Percentiles rank a stretch among this genome's conserved stretches.
Evolutionary conservation across 2,113 vertebrate genomes (phyloP).

Genomic region (Myotis brandtii): DNA sequence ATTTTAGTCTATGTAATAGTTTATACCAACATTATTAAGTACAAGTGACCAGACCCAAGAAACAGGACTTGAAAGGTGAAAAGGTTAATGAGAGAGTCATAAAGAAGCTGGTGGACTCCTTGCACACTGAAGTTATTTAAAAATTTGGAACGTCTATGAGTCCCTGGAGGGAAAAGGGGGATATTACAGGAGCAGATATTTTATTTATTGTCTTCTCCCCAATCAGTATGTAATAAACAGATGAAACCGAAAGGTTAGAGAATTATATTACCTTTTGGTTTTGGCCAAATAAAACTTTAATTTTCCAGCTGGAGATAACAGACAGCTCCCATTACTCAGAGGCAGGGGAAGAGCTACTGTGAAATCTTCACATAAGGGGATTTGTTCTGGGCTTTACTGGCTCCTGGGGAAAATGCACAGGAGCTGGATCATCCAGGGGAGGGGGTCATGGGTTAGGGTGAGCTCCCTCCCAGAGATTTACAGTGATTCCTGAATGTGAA

Average conservation of each 20-base stretch:
- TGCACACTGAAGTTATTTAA: slow-evolving; percentile 64
- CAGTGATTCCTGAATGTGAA: not conserved
- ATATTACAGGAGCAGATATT: slow-evolving; percentile 73
- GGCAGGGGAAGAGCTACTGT: not conserved
- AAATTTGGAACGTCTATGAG: slow-evolving; percentile 49
- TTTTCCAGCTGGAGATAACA: slow-evolving; percentile 70
- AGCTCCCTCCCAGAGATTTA: not conserved
- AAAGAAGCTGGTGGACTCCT: slow-evolving; percentile 48
- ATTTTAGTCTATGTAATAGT: not conserved
- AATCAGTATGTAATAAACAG: slow-evolving; percentile 79
- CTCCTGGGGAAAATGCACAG: not conserved
- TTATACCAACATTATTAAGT: slow-evolving; percentile 53
- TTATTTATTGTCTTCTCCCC: slow-evolving; percentile 77
- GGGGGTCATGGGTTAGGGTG: not conserved
- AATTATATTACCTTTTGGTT: slow-evolving; percentile 71
- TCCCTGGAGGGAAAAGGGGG: slow-evolving; percentile 56
- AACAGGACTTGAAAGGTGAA: slow-evolving; percentile 37
- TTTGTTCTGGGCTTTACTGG: slow-evolving; percentile 49
- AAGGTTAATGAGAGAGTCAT: slow-evolving; percentile 72
- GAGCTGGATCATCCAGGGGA: not conserved
- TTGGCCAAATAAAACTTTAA: slow-evolving; percentile 71
- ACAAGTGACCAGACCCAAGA: slow-evolving; percentile 16
- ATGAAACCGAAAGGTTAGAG: slow-evolving; percentile 69
- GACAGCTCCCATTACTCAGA: slow-evolving; percentile 55
- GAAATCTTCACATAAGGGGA: not conserved